Conservation (phyloP, 2,888 invertebrate species). For the Melanotus villosus region DNA sequence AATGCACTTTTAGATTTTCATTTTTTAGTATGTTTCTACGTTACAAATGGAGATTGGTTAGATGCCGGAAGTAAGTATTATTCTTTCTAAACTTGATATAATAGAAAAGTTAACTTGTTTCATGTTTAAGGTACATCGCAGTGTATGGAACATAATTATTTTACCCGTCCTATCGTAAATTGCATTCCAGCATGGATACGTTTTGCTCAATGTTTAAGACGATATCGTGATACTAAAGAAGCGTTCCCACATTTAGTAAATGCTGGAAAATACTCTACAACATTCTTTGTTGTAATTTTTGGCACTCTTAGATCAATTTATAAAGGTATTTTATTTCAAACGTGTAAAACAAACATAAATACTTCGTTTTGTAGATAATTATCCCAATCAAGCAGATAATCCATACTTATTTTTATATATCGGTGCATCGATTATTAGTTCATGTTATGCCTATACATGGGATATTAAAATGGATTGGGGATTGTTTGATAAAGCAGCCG, state of each 20-base stretch:
- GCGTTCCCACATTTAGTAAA: slow-evolving; percentile 87
- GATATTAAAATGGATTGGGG: slow-evolving; percentile 94
- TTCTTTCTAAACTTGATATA: too few species aligned
- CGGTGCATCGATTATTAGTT: slow-evolving; percentile 76
- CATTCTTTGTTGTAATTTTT: slow-evolving; percentile 81
- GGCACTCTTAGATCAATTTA: slow-evolving; percentile 64
- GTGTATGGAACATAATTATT: slow-evolving; percentile 55
- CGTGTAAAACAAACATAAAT: background rate
- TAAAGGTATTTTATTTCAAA: slow-evolving; percentile 58
- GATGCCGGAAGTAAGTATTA: slow-evolving; percentile 67
- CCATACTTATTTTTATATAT: slow-evolving; percentile 83
- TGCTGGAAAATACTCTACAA: slow-evolving; percentile 85
- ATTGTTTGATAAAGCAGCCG: slow-evolving; percentile 80
- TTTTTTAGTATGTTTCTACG: slow-evolving; percentile 84
- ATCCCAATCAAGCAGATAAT: slow-evolving; percentile 71
- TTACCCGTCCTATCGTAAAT: slow-evolving; percentile 77
- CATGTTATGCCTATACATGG: slow-evolving; percentile 87
- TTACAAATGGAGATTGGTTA: slow-evolving; percentile 73
- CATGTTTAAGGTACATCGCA: slow-evolving; percentile 33
- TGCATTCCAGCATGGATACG: slow-evolving; percentile 89
- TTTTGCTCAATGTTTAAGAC: slow-evolving; percentile 87
- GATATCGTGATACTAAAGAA: slow-evolving; percentile 85
- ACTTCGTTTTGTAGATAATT: slow-evolving; percentile 65
- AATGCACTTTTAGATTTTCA: slow-evolving; percentile 85
- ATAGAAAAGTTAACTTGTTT: too few species aligned